These are phyloP conservation scores for Acropora yongei DNA, from an alignment of 64 coral and sea anemone genomes.

Conservation along the genomic window DNA sequence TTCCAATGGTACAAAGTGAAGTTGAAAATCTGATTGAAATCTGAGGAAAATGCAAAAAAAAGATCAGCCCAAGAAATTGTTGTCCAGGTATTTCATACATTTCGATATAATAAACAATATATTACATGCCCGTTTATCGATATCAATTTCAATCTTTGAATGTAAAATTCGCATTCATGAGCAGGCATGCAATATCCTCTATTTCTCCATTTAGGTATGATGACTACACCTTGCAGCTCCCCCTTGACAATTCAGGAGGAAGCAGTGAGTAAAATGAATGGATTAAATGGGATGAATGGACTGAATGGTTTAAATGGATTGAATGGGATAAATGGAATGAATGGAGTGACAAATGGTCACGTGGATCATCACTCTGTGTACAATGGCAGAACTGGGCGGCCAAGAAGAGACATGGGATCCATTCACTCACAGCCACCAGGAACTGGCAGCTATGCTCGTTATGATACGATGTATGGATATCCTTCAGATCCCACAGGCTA, in stretches of 20 bases:
- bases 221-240: conserved; percentile 61
- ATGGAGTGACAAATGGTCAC: conserved; percentile 58
- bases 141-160: no score
- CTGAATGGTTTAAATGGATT: conserved; percentile 27
- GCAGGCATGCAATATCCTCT: background rate
- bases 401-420: background rate
- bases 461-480: conserved; percentile 27
- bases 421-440: background rate
- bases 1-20: no score
- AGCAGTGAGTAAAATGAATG: background rate
- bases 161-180: no score
- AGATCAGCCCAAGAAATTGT: no score
- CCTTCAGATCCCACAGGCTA: conserved; percentile 34
- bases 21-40: no score
- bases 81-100: no score
- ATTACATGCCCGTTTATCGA: no score
- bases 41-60: no score
- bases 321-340: conserved; percentile 51
- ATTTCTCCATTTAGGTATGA: conserved; percentile 10
- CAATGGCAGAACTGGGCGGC: background rate
- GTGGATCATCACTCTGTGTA: conserved; percentile 17
- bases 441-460: background rate
- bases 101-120: no score
- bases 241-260: conserved; percentile 73
- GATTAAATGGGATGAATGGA: conserved; percentile 7